Percentiles rank a stretch among this genome's conserved stretches.
Conservation (phyloP, 1,140 invertebrate genomes). For the Diplogasteroides magnus region DNA sequence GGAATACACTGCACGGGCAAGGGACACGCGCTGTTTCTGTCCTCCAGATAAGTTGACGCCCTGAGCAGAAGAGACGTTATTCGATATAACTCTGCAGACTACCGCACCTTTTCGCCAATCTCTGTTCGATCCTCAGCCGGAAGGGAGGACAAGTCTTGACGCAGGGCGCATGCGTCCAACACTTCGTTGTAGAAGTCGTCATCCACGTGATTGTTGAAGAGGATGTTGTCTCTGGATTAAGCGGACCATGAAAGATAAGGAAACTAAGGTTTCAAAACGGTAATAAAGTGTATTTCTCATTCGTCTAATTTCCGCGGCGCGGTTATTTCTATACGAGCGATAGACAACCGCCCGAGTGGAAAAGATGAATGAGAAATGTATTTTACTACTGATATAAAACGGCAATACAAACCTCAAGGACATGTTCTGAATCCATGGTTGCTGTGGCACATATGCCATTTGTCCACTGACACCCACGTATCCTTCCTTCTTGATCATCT, state of each 20-base stretch:
- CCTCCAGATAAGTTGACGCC: conserved; percentile 93
- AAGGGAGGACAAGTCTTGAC: conserved; percentile 56
- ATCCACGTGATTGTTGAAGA: conserved; percentile 71
- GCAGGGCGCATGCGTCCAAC: conserved; percentile 58
- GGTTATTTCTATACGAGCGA: no score
- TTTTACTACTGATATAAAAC: no score
- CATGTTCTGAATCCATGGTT: conserved; percentile 88
- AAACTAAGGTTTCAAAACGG: neutral
- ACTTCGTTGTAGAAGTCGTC: conserved; percentile 69
- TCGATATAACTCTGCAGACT: no score
- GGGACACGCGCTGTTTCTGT: conserved; percentile 90
- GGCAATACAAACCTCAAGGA: conserved; percentile 65
- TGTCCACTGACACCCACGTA: conserved; percentile 29
- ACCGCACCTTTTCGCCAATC: conserved; percentile 63
- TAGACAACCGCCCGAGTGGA: no score
- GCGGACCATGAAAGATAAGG: no score
- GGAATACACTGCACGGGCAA: conserved; percentile 86
- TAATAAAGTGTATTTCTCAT: no score
- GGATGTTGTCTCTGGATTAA: conserved; percentile 74
- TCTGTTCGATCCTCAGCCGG: conserved; percentile 60
- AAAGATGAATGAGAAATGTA: no score
- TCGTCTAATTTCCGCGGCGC: no score
- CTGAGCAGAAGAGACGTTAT: no score
- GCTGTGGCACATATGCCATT: conserved; percentile 74
- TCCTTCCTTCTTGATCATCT: conserved; percentile 31